Evolutionary conservation across 1,140 invertebrate species (phyloP).

Genomic region (Leptinotarsa undecemlineata): DNA sequence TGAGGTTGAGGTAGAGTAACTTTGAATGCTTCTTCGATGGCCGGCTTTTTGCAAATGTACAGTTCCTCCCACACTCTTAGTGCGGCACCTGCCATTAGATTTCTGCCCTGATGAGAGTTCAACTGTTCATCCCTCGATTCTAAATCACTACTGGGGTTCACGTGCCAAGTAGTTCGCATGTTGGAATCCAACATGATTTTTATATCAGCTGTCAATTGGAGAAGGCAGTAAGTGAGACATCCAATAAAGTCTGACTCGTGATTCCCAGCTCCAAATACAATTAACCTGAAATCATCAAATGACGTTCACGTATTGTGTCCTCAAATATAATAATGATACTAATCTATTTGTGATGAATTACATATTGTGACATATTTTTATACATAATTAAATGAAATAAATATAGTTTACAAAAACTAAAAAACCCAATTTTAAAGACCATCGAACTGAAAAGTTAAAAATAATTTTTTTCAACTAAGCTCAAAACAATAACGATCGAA

Average conservation of each 20-base stretch:
- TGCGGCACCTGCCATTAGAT: conserved; percentile 87
- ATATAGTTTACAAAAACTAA: too few relatives aligned
- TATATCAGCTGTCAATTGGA: conserved; percentile 90
- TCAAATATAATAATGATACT: too few relatives aligned
- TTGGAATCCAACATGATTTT: conserved; percentile 80
- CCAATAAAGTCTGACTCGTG: conserved; percentile 95
- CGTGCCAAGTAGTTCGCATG: conserved; percentile 86
- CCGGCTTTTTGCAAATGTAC: conserved; percentile 94
- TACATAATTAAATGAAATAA: too few relatives aligned
- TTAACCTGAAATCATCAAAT: conserved; percentile 58
- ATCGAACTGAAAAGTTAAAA: too few relatives aligned
- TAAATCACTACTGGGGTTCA: conserved; percentile 73
- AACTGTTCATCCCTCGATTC: conserved; percentile 76
- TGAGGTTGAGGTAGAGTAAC: conserved; percentile 72
- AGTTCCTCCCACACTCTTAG: conserved; percentile 96
- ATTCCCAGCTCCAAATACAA: conserved; percentile 93
- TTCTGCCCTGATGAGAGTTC: conserved; percentile 79
- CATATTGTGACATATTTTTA: too few relatives aligned
- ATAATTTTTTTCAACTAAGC: too few relatives aligned
- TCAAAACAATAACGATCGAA: too few relatives aligned
- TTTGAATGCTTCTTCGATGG: conserved; percentile 92
- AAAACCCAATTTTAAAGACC: too few relatives aligned
- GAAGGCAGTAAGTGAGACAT: conserved; percentile 92
- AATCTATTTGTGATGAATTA: too few relatives aligned
- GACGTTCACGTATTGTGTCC: too few relatives aligned